Evolutionary conservation across 2,888 invertebrate species (phyloP).

Genomic region (Brachyptera putata): DNA sequence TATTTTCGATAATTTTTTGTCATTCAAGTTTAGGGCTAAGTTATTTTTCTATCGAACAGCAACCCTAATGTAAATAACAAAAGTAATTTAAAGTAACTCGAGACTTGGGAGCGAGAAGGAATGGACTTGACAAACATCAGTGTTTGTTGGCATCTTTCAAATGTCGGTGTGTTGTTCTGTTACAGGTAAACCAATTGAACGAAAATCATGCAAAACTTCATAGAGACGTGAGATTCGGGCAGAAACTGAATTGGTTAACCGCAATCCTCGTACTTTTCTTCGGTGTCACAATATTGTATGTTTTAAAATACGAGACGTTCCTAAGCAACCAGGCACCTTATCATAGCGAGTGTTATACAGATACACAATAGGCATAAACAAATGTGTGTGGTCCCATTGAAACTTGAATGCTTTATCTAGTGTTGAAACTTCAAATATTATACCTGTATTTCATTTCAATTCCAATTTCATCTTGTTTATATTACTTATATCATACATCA

Average conservation of each 20-base stretch:
- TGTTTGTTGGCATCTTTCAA: too few relatives aligned
- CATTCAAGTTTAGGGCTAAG: too few relatives aligned
- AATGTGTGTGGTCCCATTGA: too few relatives aligned
- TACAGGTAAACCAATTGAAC: constrained; percentile 45
- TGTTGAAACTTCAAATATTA: background rate
- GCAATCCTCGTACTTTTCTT: constrained; percentile 48
- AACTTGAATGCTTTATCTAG: too few relatives aligned
- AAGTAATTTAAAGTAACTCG: too few relatives aligned
- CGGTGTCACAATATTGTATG: constrained; percentile 41
- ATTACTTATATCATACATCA: background rate
- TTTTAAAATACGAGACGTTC: background rate
- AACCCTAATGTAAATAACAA: too few relatives aligned
- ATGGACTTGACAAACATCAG: too few relatives aligned
- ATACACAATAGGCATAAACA: too few relatives aligned
- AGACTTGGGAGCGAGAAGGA: too few relatives aligned
- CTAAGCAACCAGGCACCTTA: background rate
- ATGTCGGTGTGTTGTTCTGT: too few relatives aligned
- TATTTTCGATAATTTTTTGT: too few relatives aligned
- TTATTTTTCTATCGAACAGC: too few relatives aligned
- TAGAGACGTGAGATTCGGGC: constrained; percentile 48
- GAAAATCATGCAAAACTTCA: constrained; percentile 48
- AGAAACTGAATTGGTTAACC: constrained; percentile 51
- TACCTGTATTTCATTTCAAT: background rate
- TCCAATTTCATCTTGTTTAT: background rate
- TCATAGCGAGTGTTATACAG: constrained; percentile 5